These are phyloP conservation scores for Apteryx owenii DNA, from an alignment of 2,113 vertebrate genomes.

Conservation along the genomic window DNA sequence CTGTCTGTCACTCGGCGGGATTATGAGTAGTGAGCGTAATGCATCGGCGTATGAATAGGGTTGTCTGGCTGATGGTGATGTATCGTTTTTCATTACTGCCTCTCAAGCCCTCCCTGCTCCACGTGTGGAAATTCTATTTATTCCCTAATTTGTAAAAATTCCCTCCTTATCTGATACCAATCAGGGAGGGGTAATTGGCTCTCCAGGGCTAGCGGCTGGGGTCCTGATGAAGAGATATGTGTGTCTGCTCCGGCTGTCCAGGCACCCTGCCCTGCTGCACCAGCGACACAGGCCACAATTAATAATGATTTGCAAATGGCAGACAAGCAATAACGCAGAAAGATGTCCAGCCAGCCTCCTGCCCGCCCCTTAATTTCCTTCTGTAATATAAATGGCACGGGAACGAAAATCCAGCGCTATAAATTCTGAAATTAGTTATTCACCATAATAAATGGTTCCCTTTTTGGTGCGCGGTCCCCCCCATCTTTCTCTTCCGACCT, in stretches of 20 bases:
- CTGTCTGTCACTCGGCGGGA: slow-evolving; percentile 86
- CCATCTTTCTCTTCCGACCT: not conserved
- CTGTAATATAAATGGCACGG: slow-evolving; percentile 84
- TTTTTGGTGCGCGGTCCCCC: slow-evolving; percentile 56
- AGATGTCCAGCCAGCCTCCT: slow-evolving; percentile 84
- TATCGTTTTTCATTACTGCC: slow-evolving; percentile 99
- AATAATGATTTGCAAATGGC: slow-evolving; percentile 97
- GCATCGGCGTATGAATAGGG: slow-evolving; percentile 96
- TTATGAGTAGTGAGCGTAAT: slow-evolving; percentile 97
- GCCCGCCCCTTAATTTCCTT: slow-evolving; percentile 87
- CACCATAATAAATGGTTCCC: slow-evolving; percentile 82
- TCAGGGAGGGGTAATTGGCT: slow-evolving; percentile 98
- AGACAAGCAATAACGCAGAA: slow-evolving; percentile 91
- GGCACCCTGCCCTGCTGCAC: slow-evolving; percentile 80
- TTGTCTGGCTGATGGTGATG: slow-evolving; percentile 99
- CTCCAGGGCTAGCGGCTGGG: slow-evolving; percentile 89
- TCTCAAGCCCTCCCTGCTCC: slow-evolving; percentile 94
- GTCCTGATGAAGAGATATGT: slow-evolving; percentile 99
- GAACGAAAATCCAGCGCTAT: slow-evolving; percentile 84
- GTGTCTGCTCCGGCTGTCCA: slow-evolving; percentile 82
- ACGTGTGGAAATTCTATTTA: slow-evolving; percentile 99
- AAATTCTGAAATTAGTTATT: slow-evolving; percentile 90
- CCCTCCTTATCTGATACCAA: slow-evolving; percentile 97
- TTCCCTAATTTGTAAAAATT: slow-evolving; percentile 99
- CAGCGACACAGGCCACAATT: slow-evolving; percentile 85